A percentile compares a stretch with the other conserved stretches of the same genome.
Evolutionary conservation across 2,797 vertebrate genomes (phyloP).

Genomic region (Phylloscopus collybita): DNA sequence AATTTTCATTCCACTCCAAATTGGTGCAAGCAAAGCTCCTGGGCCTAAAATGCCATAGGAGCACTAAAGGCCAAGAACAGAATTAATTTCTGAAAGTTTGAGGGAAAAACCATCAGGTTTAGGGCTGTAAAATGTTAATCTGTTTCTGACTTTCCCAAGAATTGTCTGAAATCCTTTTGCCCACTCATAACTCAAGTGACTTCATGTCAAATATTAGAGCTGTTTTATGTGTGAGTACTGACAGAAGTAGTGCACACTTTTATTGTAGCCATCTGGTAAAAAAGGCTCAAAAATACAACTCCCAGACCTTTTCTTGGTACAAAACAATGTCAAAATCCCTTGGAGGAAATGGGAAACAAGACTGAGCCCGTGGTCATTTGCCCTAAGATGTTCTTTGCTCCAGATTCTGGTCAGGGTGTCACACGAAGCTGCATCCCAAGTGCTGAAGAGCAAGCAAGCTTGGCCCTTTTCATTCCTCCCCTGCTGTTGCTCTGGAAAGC

Average conservation of each 20-base stretch:
- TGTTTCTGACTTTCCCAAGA: slow-evolving; percentile 20
- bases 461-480: neutral
- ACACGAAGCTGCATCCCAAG: neutral
- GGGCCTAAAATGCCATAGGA: slow-evolving; percentile 27
- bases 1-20: slow-evolving; percentile 31
- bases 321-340: neutral
- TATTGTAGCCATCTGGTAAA: neutral
- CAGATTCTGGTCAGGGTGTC: neutral
- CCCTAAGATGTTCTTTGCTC: neutral
- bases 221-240: neutral
- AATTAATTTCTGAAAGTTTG: slow-evolving; percentile 50
- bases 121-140: slow-evolving; percentile 34
- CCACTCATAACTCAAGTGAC: neutral
- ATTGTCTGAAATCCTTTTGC: slow-evolving; percentile 6
- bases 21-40: slow-evolving; percentile 9
- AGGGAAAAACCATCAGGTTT: slow-evolving; percentile 14
- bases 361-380: neutral
- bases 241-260: neutral
- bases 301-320: neutral
- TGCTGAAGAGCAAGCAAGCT: neutral
- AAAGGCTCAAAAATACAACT: neutral
- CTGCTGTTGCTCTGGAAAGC: neutral
- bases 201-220: neutral
- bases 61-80: slow-evolving; percentile 2
- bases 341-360: neutral